These are phyloP conservation scores for Rynchops niger DNA, from an alignment of 2,113 vertebrate species.

Conservation along the genomic window DNA sequence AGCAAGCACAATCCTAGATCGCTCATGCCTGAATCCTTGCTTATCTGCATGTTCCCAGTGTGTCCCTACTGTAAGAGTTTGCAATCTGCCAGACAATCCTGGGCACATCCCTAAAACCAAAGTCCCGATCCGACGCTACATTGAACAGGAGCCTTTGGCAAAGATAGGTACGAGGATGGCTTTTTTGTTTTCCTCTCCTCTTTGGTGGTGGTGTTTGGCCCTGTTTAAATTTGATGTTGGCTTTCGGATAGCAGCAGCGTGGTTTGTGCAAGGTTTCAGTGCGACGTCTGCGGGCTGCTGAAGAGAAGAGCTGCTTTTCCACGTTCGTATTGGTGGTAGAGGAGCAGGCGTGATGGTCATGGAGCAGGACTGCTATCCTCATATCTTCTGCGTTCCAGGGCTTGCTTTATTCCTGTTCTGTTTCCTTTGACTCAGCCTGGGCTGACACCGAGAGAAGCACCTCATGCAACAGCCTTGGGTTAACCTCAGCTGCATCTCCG, in stretches of 20 bases:
- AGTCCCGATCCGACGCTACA: rapidly evolving
- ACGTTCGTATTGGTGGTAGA: rapidly evolving
- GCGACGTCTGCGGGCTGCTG: rapidly evolving
- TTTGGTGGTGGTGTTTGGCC: background rate
- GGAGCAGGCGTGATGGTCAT: background rate
- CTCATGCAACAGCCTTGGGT: background rate
- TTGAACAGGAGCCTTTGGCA: background rate
- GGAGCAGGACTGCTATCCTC: background rate
- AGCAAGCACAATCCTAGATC: background rate
- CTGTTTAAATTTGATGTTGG: background rate
- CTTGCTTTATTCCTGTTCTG: background rate
- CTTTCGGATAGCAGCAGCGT: background rate
- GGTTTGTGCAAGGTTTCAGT: background rate
- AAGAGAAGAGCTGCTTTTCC: background rate
- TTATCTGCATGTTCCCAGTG: background rate
- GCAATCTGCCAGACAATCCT: background rate
- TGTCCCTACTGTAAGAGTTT: background rate
- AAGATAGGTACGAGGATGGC: background rate
- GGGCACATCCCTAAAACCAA: background rate
- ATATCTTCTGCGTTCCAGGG: background rate
- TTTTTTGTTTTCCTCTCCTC: background rate
- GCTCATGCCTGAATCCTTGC: background rate
- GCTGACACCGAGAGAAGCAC: background rate
- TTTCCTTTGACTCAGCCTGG: background rate
- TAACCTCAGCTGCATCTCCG: background rate